A percentile compares a stretch with the other conserved stretches of the same genome.
These are phyloP conservation scores for Manis javanica DNA, from an alignment of 2,797 vertebrate genomes.

Conservation along the genomic window DNA sequence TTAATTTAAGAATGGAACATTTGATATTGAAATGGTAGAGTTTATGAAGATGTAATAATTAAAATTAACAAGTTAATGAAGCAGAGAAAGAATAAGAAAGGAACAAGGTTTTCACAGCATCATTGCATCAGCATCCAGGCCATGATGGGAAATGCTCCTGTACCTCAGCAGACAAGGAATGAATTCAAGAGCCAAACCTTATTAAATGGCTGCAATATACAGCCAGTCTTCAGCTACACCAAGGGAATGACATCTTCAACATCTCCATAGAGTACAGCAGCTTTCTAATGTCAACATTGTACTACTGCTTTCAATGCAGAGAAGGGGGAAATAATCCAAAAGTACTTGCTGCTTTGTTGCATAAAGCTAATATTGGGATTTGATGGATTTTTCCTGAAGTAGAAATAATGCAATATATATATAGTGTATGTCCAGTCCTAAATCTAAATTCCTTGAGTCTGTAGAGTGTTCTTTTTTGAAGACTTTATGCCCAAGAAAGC, in stretches of 20 bases:
- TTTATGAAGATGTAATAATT: constrained; percentile 58
- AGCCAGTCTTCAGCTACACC: not conserved
- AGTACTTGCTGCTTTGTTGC: not conserved
- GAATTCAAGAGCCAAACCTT: not conserved
- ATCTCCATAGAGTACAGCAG: not conserved
- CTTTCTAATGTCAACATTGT: not conserved
- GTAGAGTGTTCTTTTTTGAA: not conserved
- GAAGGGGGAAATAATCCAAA: not conserved
- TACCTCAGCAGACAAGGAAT: not conserved
- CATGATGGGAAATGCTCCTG: not conserved
- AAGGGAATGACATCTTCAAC: not conserved
- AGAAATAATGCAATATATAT: not conserved
- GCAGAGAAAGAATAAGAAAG: constrained; percentile 44
- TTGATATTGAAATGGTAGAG: constrained; percentile 43
- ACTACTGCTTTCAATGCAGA: not conserved
- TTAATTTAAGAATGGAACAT: constrained; percentile 40
- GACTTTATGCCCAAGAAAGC: not conserved
- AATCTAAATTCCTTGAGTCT: not conserved
- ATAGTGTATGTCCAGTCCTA: no score
- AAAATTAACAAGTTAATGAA: constrained; percentile 53
- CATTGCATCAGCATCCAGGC: not conserved
- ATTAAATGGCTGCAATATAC: not conserved
- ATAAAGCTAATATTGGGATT: not conserved
- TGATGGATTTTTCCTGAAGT: not conserved
- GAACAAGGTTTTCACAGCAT: not conserved